phyloP scores from a whole-genome alignment of 2,113 vertebrate species.

The Butorides virescens region DNA sequence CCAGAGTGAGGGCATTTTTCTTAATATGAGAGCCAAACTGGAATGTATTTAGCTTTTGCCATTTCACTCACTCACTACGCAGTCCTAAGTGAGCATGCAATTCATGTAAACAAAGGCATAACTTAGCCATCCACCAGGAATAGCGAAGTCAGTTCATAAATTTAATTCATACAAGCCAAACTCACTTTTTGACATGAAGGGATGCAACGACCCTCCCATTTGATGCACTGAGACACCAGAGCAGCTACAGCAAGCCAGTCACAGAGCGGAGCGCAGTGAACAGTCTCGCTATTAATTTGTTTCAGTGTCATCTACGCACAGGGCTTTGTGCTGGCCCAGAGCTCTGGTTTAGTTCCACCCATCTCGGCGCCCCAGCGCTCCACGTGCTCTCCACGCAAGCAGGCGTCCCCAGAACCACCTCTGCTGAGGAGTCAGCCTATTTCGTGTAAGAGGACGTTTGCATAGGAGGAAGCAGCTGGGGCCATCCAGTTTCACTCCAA shows the following conservation, averaged over 20 bases:
- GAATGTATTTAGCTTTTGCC: not conserved
- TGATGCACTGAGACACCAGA: not conserved
- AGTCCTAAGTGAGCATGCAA: not conserved
- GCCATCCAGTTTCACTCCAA: not conserved
- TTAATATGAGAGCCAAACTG: not conserved
- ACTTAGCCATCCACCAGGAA: not conserved
- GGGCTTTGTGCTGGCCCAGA: not conserved
- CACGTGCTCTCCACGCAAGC: not conserved
- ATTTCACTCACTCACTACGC: not conserved
- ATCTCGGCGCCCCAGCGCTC: not conserved
- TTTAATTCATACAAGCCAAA: not conserved
- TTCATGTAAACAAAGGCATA: not conserved
- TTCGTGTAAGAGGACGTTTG: not conserved
- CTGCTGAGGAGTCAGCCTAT: not conserved
- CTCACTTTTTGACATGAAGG: not conserved
- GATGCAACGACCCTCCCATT: not conserved
- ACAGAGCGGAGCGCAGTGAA: not conserved
- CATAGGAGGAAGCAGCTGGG: slow-evolving; percentile 42
- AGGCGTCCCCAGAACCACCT: not conserved
- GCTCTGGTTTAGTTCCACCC: not conserved
- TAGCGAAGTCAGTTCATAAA: not conserved
- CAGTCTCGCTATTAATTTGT: not conserved
- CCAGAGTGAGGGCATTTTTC: not conserved
- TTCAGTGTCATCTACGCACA: not conserved
- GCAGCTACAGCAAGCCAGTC: not conserved